Conservation (phyloP, 2,888 invertebrate species). For the Cabera pusaria region DNA sequence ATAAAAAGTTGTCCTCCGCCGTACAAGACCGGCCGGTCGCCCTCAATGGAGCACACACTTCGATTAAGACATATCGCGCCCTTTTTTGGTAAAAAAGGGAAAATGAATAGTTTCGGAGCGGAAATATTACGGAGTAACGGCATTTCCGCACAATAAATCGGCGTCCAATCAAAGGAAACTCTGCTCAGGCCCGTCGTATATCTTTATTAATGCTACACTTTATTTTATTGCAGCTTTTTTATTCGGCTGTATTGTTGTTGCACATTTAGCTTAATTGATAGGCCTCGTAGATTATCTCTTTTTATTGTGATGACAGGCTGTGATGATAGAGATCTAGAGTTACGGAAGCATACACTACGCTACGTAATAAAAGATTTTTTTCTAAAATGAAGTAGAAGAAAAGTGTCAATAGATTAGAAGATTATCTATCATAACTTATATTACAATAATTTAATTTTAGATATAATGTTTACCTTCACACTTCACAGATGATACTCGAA, state of each 20-base stretch:
- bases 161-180: constrained; percentile 80
- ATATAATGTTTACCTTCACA: no score
- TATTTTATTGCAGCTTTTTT: constrained; percentile 78
- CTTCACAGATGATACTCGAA: no score
- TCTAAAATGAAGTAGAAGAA: no score
- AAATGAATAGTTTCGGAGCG: constrained; percentile 77
- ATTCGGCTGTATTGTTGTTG: constrained; percentile 67
- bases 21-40: constrained; percentile 34
- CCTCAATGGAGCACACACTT: constrained; percentile 47
- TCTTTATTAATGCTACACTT: constrained; percentile 80
- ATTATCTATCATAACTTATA: no score
- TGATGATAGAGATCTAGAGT: neutral
- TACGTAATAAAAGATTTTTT: no score
- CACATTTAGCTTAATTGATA: constrained; percentile 69
- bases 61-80: constrained; percentile 81
- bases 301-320: constrained; percentile 5
- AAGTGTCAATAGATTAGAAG: no score
- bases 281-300: constrained; percentile 27
- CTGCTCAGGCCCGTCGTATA: constrained; percentile 64
- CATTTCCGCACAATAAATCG: constrained; percentile 84
- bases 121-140: constrained; percentile 82
- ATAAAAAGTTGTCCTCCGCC: no score
- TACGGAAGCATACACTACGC: no score
- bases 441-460: no score
- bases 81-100: constrained; percentile 80